phyloP scores from a whole-genome alignment of 2,113 vertebrate species.

The Dasyprocta punctata region DNA sequence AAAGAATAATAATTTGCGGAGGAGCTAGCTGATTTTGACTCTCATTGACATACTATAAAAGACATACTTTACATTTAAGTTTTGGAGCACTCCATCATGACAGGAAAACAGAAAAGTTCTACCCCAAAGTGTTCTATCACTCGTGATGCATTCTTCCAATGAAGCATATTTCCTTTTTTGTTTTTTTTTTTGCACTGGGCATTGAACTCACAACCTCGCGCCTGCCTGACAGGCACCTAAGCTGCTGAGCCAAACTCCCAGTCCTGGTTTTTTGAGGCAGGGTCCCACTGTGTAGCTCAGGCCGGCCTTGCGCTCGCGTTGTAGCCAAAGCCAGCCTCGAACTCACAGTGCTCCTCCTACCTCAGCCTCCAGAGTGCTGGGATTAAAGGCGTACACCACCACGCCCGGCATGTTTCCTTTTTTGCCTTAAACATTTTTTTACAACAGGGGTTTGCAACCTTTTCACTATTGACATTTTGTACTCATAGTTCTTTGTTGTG shows the following conservation, averaged over 20 bases:
- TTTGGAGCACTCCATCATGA: not conserved
- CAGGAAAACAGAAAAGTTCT: not conserved
- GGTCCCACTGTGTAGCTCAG: too few species aligned
- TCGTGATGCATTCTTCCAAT: not conserved
- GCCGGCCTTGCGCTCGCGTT: too few species aligned
- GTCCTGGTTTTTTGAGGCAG: too few species aligned
- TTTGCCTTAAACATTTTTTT: not conserved
- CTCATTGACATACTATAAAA: not conserved
- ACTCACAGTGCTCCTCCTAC: too few species aligned
- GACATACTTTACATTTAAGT: not conserved
- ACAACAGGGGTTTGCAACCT: not conserved
- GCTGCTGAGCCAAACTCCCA: too few species aligned
- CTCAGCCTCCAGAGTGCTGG: too few species aligned
- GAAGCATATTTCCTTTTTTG: not conserved
- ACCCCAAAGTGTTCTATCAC: not conserved
- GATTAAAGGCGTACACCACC: too few species aligned
- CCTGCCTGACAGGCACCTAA: too few species aligned
- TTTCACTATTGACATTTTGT: not conserved
- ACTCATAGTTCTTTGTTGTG: not conserved
- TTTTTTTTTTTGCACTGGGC: not conserved
- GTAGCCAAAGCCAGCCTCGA: too few species aligned
- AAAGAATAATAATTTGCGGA: slow-evolving; percentile 31
- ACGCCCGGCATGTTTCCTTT: not conserved
- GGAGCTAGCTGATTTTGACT: not conserved
- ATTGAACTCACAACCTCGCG: too few species aligned